Evolutionary conservation across 2,113 vertebrate species (phyloP).

Genomic region (Chlamydotis undulata): DNA sequence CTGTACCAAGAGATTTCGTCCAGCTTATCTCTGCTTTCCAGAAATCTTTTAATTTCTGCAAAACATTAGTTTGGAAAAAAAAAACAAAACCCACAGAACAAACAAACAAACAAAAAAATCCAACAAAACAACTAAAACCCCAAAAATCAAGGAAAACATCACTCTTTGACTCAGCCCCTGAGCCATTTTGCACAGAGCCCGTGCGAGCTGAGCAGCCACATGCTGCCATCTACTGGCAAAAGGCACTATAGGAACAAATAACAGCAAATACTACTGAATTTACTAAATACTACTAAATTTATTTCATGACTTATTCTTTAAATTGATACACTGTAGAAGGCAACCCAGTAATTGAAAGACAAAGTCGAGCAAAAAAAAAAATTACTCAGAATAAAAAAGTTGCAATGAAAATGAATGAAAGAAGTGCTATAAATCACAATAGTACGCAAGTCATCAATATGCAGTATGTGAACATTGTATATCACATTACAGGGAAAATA

Average conservation of each 20-base stretch:
- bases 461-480: not conserved
- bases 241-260: not conserved
- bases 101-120: not conserved
- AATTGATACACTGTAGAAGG: not conserved
- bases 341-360: not conserved
- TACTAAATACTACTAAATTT: not conserved
- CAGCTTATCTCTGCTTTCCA: conserved; percentile 18
- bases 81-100: too few relatives aligned
- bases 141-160: not conserved
- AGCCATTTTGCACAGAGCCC: not conserved
- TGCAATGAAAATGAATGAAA: not conserved
- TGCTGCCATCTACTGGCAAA: conserved; percentile 79
- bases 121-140: not conserved
- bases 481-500: not conserved
- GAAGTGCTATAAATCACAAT: not conserved
- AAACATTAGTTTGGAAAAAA: not conserved
- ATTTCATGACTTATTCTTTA: not conserved
- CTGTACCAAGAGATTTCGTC: not conserved
- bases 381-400: not conserved
- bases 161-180: not conserved
- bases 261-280: not conserved
- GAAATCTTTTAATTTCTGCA: conserved; percentile 1
- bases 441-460: not conserved
- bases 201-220: conserved; percentile 20
- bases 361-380: not conserved